Evolutionary conservation across 2,888 invertebrate genomes (phyloP).

Genomic region (Clistopyga incitator): DNA sequence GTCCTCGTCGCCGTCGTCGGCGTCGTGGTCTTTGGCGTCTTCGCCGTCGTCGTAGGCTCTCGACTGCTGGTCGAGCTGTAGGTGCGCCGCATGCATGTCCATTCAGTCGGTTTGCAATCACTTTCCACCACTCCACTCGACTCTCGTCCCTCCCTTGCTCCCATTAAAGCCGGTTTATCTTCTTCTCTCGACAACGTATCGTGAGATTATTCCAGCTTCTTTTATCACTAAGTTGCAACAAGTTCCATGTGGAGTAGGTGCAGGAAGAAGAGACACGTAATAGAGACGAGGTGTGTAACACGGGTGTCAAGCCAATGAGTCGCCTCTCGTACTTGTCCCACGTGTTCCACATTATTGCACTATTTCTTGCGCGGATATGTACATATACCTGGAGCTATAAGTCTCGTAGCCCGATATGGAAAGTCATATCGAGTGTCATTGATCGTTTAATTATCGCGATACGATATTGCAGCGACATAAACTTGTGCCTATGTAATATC

Average conservation of each 20-base stretch:
- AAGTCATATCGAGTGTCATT: constrained; percentile 60
- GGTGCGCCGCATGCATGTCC: constrained; percentile 65
- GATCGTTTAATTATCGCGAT: constrained; percentile 65
- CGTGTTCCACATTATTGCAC: not conserved
- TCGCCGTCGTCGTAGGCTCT: constrained; percentile 43
- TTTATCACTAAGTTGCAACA: constrained; percentile 8
- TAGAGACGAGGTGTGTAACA: constrained; percentile 5
- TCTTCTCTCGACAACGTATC: constrained; percentile 48
- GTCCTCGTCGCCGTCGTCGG: constrained; percentile 8
- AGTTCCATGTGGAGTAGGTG: not conserved
- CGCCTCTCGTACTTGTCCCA: not conserved
- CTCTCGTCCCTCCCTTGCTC: constrained; percentile 11
- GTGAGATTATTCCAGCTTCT: constrained; percentile 59
- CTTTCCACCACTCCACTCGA: constrained; percentile 42
- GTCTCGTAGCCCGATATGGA: constrained; percentile 31
- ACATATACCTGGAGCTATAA: not conserved
- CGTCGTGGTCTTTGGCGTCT: constrained; percentile 35
- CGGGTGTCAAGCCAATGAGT: constrained; percentile 10
- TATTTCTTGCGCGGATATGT: not conserved
- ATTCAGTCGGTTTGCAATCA: constrained; percentile 66
- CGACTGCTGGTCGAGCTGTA: constrained; percentile 39
- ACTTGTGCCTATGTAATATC: constrained; percentile 21
- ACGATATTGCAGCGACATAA: constrained; percentile 31
- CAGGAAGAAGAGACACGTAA: constrained; percentile 19
- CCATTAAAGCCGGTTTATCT: constrained; percentile 60